A percentile compares a stretch with the other conserved stretches of the same genome.
Evolutionary conservation across 1,140 invertebrate genomes (phyloP).

Genomic region (Aphis craccivora): DNA sequence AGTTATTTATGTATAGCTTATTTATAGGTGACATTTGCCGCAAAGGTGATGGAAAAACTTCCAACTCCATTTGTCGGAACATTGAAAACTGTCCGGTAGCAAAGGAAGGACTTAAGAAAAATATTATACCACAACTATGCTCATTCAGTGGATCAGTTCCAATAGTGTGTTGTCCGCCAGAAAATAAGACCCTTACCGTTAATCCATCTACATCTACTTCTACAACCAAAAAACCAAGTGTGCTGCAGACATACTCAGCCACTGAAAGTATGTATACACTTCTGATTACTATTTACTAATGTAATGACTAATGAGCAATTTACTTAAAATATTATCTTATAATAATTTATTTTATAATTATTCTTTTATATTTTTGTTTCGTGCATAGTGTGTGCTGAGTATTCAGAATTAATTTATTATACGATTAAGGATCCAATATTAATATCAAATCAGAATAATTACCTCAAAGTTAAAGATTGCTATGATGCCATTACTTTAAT

Average conservation of each 20-base stretch:
- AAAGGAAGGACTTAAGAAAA: not conserved
- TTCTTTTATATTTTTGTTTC: not conserved
- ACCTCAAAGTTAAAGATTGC: conserved; percentile 5
- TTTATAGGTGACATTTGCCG: conserved; percentile 19
- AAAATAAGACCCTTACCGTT: not conserved
- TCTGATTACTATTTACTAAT: too few species aligned
- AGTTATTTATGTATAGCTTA: not conserved
- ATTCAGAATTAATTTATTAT: conserved; percentile 23
- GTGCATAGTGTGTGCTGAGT: not conserved
- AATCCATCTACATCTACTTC: not conserved
- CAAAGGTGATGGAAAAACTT: not conserved
- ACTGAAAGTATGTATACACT: not conserved
- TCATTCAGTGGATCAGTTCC: not conserved
- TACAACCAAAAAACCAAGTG: not conserved
- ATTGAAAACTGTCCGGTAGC: not conserved
- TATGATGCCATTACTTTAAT: conserved; percentile 6
- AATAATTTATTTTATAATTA: not conserved
- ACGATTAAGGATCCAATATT: not conserved
- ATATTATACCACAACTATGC: conserved; percentile 13
- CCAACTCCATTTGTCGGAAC: not conserved
- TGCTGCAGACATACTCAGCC: conserved; percentile 22
- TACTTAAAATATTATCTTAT: not conserved
- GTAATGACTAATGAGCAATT: too few species aligned
- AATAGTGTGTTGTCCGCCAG: conserved; percentile 46
- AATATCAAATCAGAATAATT: not conserved